Evolutionary conservation across 2,888 invertebrate genomes (phyloP), one percentile per base, ranked within the genome.

Genomic region (Polydrusus pterygomalis): DNA sequence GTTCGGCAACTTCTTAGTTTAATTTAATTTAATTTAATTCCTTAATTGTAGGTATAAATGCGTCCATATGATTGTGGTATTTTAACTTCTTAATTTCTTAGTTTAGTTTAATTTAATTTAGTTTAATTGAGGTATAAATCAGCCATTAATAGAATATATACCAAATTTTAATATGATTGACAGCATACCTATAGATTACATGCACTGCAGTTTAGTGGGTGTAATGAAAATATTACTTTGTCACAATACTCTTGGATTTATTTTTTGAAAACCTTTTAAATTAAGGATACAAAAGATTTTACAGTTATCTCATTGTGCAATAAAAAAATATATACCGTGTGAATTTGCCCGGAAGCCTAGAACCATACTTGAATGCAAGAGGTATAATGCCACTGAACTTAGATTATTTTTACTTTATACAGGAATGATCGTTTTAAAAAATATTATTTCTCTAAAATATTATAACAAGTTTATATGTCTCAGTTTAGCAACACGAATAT

Each of bases 261-360:
- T 40, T 40, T 40, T 11, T 40, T 5, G 40, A 11, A 8, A 10
- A 10, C 40, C 40, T 8, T 40, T 8, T 13, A 40, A 40, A 13
- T 11, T 40, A 13, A 9, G 10, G 2, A 10, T 10, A 10, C 7
- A 5, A 40, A 2, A 8, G 9, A 10, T 40, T 13, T 2, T 8
- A 2, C 9, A 40, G 10, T 8, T 40, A 8, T 8, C 9, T 8
- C 2, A 11, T 11, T 11, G 2, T 8, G 10, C 5, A 3, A 8
- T 11, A 11, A 9, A 13, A 11, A 40, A 9, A 11, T 68, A 18
- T 58, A 68, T 76, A 62, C 71, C 75, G 34, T 18, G 25, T 47
- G 75, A 76, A 67, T 76, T 76, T 76, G 18, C 68, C 10, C 65
- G 72, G 45, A 76, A 72, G 60, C 72, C 75, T 38, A 63, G 75